phyloP scores from a whole-genome alignment of 2,113 vertebrate species.

The Pavo muticus region DNA sequence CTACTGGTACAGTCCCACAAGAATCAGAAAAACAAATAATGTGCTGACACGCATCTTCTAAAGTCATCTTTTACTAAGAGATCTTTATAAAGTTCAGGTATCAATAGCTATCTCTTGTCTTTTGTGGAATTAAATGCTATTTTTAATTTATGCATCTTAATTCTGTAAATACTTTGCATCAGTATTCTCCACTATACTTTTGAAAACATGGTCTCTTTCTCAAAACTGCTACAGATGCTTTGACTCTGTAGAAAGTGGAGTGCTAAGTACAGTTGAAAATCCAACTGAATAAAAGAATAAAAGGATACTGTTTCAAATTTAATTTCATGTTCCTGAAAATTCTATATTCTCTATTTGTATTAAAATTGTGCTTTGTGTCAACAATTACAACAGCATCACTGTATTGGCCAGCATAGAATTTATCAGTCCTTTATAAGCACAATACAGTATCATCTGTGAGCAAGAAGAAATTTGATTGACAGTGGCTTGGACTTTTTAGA shows the following conservation, averaged over 20 bases:
- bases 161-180: conserved; percentile 2
- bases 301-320: neutral
- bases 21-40: conserved; percentile 52
- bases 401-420: neutral
- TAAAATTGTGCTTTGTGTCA: neutral
- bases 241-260: neutral
- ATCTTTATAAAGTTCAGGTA: conserved; percentile 1
- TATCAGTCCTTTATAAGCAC: neutral
- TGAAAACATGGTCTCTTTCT: neutral
- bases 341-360: neutral
- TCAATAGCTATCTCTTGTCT: neutral
- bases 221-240: neutral
- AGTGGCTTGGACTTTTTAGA: neutral
- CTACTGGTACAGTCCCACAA: conserved; percentile 50
- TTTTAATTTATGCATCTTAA: neutral
- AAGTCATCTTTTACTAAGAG: conserved; percentile 11
- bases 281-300: neutral
- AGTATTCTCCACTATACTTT: neutral
- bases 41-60: neutral
- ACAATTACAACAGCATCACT: neutral
- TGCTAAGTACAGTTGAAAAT: neutral
- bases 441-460: accelerated
- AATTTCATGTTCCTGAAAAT: neutral
- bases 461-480: neutral
- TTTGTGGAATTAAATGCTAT: neutral